Evolutionary conservation across 1,140 invertebrate species (phyloP), one percentile per base, ranked within the genome.

Genomic region (Drosophila pectinifera): DNA sequence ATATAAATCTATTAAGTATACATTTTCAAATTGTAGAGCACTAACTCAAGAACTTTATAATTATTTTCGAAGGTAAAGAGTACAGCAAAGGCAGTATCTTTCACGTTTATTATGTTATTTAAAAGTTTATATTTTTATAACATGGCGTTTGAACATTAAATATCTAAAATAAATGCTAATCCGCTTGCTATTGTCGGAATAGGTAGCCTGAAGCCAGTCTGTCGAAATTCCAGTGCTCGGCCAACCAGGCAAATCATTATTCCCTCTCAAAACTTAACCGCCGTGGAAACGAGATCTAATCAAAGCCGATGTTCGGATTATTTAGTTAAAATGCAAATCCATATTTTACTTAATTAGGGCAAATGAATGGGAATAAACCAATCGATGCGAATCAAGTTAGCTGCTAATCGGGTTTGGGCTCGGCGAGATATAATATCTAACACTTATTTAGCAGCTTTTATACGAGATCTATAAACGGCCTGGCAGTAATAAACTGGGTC

Each of bases 401-500:
- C 13, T 62, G 53, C 18, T 31, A 41, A 62, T 31, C 16, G 49
- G 49, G 45, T 38, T 24, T 38, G 10, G 8, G 5, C 8, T 18
- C 18, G 24, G 13, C 18, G 14, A 24, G 31, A 49, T 3, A 31
- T 28, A 20, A 41, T 64, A 24, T 48, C 48, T 41, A 67, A 16
- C 31, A 64, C 41, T 13, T 48, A 4, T 64, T 65, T 46, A 20
- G 31, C 16, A 13, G 20, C 18, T 63, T 59, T 67, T 41, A 48
- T 49, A 39, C 24, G 34, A 24, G n/a, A 49, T 39, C 64, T 41
- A 67, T 64, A 49, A 67, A 64, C 58, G 18, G 43, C 24, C 18
- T 24, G 18, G 1, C 46, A 39, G 28, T 24, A 14, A 36, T 46
- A 39, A 62, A 24, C 13, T 16, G 28, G 55, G 14, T 0, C 16